Base-by-base conservation (phyloP, 2,888 invertebrate genomes). In the Dione vanillae region DNA sequence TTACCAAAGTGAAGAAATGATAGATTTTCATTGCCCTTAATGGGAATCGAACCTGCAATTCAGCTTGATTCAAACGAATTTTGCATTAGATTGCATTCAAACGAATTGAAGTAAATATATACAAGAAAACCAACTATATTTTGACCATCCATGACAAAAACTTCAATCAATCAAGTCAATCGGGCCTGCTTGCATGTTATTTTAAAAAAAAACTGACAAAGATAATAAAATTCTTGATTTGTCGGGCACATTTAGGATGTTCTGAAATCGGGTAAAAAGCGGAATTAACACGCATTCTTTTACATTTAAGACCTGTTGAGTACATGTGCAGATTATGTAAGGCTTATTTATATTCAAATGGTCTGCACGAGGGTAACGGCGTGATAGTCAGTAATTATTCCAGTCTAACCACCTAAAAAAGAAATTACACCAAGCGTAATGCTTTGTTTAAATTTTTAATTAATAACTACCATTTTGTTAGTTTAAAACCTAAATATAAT, bases 251-350 rank as follows among this genome's bases (percentile, higher is more conserved):
- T 67, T 61, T 67, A 43, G 61, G 51, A 67, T 67, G 41, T 52
- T 43, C 51, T 67, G 67, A 67, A 67, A 67, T 67, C 67, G 51
- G 58, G 49, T 41, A n/a, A 27, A 67, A 52, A 41, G 16, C 52
- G 61, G 58, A 61, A 67, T 51, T 19, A 61, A 52, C 66, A 56
- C 56, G 61, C 67, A 67, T 52, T 67, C 51, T 61, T 52, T 61
- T 61, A 67, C 61, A 61, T 67, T 61, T 61, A 61, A 61, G 67
- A 41, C 61, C 61, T 67, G 58, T 52, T 61, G 49, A 43, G 59
- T 61, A 67, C 67, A 61, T 67, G 67, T 52, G 51, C 51, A 52
- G 51, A 61, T 67, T 67, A 61, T 52, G 67, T 52, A 67, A 27
- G 35, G 51, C 51, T 61, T 51, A 67, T 61, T 67, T 67, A 64